These are phyloP conservation scores for Aphidoletes aphidimyza DNA, from an alignment of 2,888 invertebrate genomes.

Conservation along the genomic window DNA sequence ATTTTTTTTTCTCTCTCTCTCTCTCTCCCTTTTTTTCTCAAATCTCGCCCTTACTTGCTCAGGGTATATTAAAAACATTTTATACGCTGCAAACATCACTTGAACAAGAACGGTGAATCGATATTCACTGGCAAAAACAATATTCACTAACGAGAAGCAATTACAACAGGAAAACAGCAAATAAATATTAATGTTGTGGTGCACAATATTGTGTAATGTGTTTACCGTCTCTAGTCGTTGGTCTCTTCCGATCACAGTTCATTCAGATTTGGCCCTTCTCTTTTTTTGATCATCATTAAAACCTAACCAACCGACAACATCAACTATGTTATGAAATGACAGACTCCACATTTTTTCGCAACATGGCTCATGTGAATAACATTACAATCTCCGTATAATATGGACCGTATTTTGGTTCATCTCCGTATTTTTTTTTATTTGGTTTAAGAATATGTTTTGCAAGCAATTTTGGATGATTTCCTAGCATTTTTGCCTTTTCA, in stretches of 20 bases:
- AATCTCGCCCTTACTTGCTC: too few relatives aligned
- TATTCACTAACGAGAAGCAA: slow-evolving; percentile 31
- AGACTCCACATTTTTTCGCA: neutral
- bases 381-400: too few relatives aligned
- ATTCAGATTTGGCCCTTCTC: neutral
- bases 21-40: too few relatives aligned
- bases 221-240: too few relatives aligned
- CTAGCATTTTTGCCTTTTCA: slow-evolving; percentile 20
- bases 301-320: neutral
- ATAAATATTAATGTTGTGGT: slow-evolving; percentile 14
- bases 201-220: neutral
- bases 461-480: neutral
- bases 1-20: neutral
- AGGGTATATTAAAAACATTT: neutral
- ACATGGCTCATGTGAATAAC: neutral
- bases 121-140: too few relatives aligned
- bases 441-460: neutral
- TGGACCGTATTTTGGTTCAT: too few relatives aligned
- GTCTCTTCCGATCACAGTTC: neutral
- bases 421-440: neutral
- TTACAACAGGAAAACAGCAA: slow-evolving; percentile 5
- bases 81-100: neutral
- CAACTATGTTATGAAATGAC: neutral
- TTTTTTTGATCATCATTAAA: neutral
- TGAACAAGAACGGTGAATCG: neutral